Conservation (phyloP, 2,113 vertebrate genomes). For the Rattus norvegicus region DNA sequence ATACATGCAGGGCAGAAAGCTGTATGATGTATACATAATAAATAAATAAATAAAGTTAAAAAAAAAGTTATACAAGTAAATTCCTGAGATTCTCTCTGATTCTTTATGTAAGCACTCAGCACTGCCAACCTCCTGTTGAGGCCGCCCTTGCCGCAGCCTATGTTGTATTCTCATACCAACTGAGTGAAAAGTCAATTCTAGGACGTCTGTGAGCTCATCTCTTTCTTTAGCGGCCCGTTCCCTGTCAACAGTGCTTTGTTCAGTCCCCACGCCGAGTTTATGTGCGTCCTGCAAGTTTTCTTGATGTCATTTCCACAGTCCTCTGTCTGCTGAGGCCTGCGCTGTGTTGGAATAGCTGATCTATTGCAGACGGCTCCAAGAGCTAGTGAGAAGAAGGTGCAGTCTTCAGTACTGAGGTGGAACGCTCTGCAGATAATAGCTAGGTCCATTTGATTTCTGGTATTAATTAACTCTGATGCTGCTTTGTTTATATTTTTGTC, state of each 20-base stretch:
- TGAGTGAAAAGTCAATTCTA: neutral
- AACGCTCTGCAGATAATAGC: neutral
- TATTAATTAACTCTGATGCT: neutral
- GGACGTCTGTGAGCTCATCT: neutral
- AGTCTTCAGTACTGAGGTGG: neutral
- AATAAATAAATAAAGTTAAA: too few species aligned
- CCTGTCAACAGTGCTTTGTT: neutral
- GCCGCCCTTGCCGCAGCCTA: neutral
- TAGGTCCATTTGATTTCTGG: neutral
- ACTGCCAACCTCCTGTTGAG: neutral
- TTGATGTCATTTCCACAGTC: neutral
- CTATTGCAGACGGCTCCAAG: neutral
- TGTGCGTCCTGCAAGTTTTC: neutral
- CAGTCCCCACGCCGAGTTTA: neutral
- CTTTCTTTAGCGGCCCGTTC: neutral
- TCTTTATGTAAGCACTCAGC: neutral
- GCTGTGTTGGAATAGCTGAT: neutral
- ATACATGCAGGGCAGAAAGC: too few species aligned
- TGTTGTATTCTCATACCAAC: neutral
- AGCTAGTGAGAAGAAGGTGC: neutral
- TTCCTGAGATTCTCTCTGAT: neutral
- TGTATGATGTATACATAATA: too few species aligned
- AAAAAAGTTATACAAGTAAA: neutral
- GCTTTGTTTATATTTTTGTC: neutral
- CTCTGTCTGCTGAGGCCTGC: neutral